These are phyloP conservation scores for Catharus bicknelli DNA, from an alignment of 2,113 vertebrate genomes.

Conservation along the genomic window DNA sequence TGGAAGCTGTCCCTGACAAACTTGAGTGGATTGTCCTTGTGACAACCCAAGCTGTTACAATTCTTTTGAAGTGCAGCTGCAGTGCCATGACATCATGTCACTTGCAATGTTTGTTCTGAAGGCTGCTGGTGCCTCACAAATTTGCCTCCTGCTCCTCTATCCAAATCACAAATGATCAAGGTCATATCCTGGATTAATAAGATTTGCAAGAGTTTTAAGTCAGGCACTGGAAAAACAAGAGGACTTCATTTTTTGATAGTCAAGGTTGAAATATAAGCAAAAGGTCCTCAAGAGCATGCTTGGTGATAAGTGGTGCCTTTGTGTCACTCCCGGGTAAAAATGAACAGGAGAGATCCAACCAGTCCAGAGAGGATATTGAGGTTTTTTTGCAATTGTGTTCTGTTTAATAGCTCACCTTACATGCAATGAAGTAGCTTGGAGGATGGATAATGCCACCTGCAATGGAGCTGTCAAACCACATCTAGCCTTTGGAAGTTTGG, in stretches of 20 bases:
- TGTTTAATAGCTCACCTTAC: neutral
- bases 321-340: neutral
- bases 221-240: conserved; percentile 1
- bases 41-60: neutral
- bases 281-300: neutral
- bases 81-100: conserved; percentile 21
- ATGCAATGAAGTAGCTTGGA: neutral
- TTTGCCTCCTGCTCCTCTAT: conserved; percentile 1
- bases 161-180: conserved; percentile 29
- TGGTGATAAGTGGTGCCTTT: neutral
- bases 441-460: neutral
- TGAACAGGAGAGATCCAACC: neutral
- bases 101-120: conserved; percentile 49
- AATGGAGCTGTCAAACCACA: neutral
- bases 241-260: neutral
- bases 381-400: neutral
- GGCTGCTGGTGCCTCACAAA: conserved; percentile 30
- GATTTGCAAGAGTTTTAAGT: neutral
- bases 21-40: conserved; percentile 41
- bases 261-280: conserved; percentile 25
- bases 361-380: neutral
- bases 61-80: conserved; percentile 59
- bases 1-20: conserved; percentile 48
- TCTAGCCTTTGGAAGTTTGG: neutral
- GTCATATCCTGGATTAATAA: neutral